These are phyloP conservation scores for Entomobrya proxima DNA, from an alignment of 2,888 invertebrate species.

Conservation along the genomic window DNA sequence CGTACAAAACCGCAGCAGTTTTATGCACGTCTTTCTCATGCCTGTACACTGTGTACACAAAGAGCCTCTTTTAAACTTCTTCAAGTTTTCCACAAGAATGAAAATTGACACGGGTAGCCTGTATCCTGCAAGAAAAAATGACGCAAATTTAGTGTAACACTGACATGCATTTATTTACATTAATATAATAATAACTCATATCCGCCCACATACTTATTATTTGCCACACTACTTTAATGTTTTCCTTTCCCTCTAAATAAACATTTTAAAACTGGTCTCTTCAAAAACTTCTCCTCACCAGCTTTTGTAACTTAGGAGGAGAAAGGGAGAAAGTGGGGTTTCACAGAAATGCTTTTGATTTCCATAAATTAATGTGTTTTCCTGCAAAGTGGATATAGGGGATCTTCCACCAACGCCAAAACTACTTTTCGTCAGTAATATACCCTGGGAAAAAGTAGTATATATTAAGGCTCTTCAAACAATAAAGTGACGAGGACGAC, in stretches of 20 bases:
- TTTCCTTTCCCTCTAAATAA: no score
- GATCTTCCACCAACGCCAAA: background rate
- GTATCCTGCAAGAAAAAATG: background rate
- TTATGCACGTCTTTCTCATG: no score
- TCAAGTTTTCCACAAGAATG: no score
- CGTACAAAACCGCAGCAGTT: no score
- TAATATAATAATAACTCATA: background rate
- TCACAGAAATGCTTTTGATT: background rate
- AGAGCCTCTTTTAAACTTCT: no score
- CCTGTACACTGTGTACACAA: no score
- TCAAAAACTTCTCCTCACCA: background rate
- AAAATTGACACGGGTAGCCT: no score
- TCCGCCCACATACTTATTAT: background rate
- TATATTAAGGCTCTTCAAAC: background rate
- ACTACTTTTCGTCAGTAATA: background rate
- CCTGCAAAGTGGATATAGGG: background rate
- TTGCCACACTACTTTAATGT: background rate
- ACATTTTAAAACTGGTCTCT: background rate
- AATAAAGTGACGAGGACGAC: background rate
- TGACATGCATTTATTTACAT: background rate
- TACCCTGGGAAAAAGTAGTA: background rate
- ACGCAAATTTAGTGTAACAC: background rate
- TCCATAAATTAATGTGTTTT: slow-evolving; percentile 8
- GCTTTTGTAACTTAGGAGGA: background rate
- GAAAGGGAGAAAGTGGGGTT: no score